phyloP scores from a whole-genome alignment of 1,140 invertebrate species.

The Zaprionus kolodkinae region DNA sequence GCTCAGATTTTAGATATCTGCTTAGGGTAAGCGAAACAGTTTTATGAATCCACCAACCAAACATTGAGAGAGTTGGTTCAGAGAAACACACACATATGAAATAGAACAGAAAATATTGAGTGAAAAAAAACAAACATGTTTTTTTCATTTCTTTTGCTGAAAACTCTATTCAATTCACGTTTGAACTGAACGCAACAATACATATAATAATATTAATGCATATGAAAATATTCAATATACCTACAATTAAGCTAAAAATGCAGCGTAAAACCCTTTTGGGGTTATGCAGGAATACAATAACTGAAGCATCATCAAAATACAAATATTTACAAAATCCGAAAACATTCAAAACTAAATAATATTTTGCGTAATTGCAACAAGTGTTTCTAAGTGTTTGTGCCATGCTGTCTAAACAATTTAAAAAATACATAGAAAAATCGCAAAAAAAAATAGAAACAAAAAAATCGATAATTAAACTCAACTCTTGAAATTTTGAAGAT shows the following conservation, averaged over 20 bases:
- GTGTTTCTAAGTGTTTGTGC: constrained; percentile 54
- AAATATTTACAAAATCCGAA: constrained; percentile 4
- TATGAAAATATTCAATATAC: constrained; percentile 1
- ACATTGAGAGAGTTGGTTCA: neutral
- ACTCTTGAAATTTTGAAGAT: constrained; percentile 20
- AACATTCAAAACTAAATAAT: constrained; percentile 20
- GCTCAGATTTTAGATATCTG: constrained; percentile 1
- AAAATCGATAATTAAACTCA: neutral
- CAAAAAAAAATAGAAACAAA: constrained; percentile 3
- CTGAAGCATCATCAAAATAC: constrained; percentile 7
- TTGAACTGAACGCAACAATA: constrained; percentile 11
- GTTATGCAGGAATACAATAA: constrained; percentile 3
- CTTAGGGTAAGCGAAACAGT: constrained; percentile 3
- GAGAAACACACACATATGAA: neutral
- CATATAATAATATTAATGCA: constrained; percentile 3
- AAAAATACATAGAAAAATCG: constrained; percentile 3
- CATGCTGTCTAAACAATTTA: constrained; percentile 30
- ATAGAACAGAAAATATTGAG: neutral
- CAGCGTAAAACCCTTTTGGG: constrained; percentile 10
- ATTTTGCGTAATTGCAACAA: constrained; percentile 53
- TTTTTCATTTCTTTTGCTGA: neutral
- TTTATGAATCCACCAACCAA: neutral
- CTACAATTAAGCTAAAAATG: neutral
- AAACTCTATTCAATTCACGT: neutral
- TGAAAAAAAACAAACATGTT: neutral